These are phyloP conservation scores for Lepidocolaptes lacrymiger DNA, from an alignment of 2,797 vertebrate genomes.

Conservation along the genomic window DNA sequence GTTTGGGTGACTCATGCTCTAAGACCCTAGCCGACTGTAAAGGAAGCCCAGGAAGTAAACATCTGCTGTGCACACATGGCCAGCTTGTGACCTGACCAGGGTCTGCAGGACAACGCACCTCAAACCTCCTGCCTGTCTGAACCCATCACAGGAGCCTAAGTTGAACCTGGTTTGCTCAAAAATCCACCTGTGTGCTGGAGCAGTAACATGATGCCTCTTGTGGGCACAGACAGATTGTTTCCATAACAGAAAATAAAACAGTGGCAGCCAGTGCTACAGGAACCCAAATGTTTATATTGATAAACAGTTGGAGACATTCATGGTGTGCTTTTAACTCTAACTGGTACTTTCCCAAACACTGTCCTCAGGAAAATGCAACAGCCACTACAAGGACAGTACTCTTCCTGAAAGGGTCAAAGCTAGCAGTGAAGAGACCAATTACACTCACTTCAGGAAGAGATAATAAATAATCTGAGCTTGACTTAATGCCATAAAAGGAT, in stretches of 20 bases:
- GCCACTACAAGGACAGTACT: background rate
- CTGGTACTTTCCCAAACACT: background rate
- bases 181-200: background rate
- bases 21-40: background rate
- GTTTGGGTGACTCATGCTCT: background rate
- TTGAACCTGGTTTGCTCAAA: background rate
- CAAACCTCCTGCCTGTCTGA: background rate
- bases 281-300: background rate
- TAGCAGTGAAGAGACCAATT: background rate
- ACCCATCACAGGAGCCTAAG: background rate
- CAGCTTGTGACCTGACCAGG: accelerated
- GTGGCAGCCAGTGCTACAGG: accelerated
- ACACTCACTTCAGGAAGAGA: background rate
- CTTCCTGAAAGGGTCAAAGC: background rate
- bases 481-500: background rate
- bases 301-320: background rate
- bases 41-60: background rate
- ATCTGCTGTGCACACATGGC: background rate
- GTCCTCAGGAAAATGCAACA: background rate
- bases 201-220: background rate
- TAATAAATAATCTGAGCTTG: background rate
- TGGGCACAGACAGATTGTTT: background rate
- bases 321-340: background rate
- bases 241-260: background rate
- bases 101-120: background rate